phyloP scores from a whole-genome alignment of 2,113 vertebrate genomes.

The Hipposideros armiger region DNA sequence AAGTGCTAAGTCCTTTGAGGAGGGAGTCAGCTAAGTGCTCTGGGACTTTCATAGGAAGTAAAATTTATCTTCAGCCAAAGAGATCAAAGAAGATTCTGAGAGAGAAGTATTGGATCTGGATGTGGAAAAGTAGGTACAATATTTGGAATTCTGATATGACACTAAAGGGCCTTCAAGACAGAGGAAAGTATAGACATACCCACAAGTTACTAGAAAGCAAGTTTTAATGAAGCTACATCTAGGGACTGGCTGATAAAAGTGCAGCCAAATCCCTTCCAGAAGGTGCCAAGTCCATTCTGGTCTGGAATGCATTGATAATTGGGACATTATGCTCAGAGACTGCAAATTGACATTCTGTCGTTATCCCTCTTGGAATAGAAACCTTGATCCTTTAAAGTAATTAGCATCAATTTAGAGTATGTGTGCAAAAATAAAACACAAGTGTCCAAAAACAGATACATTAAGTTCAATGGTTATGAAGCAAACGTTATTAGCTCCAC shows the following conservation, averaged over 20 bases:
- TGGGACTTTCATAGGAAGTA: constrained; percentile 25
- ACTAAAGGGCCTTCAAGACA: neutral
- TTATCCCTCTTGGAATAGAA: constrained; percentile 75
- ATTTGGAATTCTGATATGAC: neutral
- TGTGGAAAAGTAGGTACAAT: neutral
- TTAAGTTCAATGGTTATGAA: constrained; percentile 77
- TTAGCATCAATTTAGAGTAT: constrained; percentile 71
- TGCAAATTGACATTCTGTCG: constrained; percentile 72
- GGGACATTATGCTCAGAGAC: constrained; percentile 72
- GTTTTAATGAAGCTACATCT: constrained; percentile 68
- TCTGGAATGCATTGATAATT: constrained; percentile 82
- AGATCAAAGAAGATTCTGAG: constrained; percentile 5
- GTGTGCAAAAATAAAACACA: constrained; percentile 78
- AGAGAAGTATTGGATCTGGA: neutral
- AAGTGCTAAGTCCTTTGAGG: constrained; percentile 19
- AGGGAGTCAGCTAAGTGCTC: neutral
- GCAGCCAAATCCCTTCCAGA: constrained; percentile 69
- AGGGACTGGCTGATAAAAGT: constrained; percentile 75
- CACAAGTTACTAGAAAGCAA: constrained; percentile 80
- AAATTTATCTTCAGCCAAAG: constrained; percentile 18
- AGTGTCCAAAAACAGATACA: constrained; percentile 66
- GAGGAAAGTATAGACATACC: constrained; percentile 28
- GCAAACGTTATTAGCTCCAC: constrained; percentile 77
- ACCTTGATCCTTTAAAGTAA: constrained; percentile 68
- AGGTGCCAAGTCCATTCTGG: constrained; percentile 77